phyloP scores from a whole-genome alignment of 2,113 vertebrate genomes.

The Galemys pyrenaicus region DNA sequence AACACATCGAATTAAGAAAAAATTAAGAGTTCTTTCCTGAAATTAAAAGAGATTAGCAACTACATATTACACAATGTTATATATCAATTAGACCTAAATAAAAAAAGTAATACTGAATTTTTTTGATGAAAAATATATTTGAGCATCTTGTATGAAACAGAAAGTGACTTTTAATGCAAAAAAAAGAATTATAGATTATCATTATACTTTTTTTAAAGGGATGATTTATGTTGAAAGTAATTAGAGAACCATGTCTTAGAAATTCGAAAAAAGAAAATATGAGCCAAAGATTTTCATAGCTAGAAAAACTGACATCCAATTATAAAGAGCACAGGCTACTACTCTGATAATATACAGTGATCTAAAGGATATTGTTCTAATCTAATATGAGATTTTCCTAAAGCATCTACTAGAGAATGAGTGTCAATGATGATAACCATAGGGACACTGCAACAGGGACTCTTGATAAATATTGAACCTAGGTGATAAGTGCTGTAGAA shows the following conservation, averaged over 20 bases:
- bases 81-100: no score
- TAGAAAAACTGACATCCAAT: background rate
- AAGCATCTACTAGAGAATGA: background rate
- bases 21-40: background rate
- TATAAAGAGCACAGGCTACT: background rate
- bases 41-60: background rate
- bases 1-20: background rate
- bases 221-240: background rate
- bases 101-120: background rate
- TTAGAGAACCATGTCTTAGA: background rate
- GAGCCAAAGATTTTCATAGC: background rate
- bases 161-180: constrained; percentile 10
- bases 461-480: background rate
- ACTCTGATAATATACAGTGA: background rate
- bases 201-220: background rate
- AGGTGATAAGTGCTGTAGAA: background rate
- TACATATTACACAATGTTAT: background rate
- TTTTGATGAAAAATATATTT: background rate
- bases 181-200: constrained; percentile 27
- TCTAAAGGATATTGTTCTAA: background rate
- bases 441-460: background rate
- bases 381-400: background rate
- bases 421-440: background rate
- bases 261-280: background rate
- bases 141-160: background rate